Evolutionary conservation across 1,140 invertebrate species (phyloP), one percentile per base, ranked within the genome.

Genomic region (Papilio polytes): DNA sequence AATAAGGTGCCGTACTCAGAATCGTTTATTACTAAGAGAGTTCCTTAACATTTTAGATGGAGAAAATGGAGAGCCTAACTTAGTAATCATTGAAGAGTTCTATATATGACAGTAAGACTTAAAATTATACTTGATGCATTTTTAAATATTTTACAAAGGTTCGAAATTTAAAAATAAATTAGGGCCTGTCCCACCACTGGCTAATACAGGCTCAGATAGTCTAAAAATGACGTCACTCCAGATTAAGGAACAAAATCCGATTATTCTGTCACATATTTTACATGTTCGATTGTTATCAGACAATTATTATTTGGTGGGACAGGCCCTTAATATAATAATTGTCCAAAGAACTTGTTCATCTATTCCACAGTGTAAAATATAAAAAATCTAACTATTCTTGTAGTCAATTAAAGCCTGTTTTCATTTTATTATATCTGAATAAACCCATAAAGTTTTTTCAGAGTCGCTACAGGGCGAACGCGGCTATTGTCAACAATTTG

Each of bases 401-500:
- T 3, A 4, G 3, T 26, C 10, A 63, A 12, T 26, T 26, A 63
- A 26, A 1, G 59, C 26, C 22, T 22, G 59, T 26, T 13, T 63
- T 63, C 26, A 31, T 63, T 63, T 63, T 26, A 12, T 63, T 63
- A 22, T 22, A 9, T 63, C 8, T 63, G 8, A 63, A 63, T 63
- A 63, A 63, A 22, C 9, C 8, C 18, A 15, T 59, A 59, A 63
- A 63, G 10, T 63, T 26, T 2, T 20, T 59, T 63, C 26, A 63
- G 59, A 63, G 13, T 2, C 20, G 10, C 59, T 4, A 13, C 20
- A 63, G 22, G 48, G 26, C 15, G 44, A 18, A 44, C 44, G 12
- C 22, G 36, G 74, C 74, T 48, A 22, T 36, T 77, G 56, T 78
- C 73, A 74, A 74, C 73, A 74, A 48, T 74, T 78, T 44, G 36